These are phyloP conservation scores for Campoletis raptor DNA, from an alignment of 2,888 invertebrate species.

Conservation along the genomic window DNA sequence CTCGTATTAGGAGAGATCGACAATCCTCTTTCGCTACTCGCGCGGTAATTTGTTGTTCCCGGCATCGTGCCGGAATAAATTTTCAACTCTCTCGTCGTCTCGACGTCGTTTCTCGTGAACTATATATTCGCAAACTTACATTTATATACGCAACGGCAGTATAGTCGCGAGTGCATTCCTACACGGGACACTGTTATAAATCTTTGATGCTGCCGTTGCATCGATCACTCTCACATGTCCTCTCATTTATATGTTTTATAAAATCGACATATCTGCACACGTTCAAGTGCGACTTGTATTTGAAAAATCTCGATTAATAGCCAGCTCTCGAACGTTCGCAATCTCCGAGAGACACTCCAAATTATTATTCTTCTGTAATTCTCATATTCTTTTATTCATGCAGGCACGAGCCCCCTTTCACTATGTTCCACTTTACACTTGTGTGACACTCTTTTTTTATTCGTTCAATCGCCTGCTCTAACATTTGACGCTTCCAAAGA, in stretches of 20 bases:
- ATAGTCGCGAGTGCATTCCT: constrained; percentile 67
- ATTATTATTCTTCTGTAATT: constrained; percentile 63
- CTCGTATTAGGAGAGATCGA: constrained; percentile 83
- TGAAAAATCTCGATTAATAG: constrained; percentile 42
- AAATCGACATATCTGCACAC: constrained; percentile 52
- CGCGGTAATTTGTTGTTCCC: constrained; percentile 83
- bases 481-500: constrained; percentile 18
- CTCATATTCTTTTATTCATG: constrained; percentile 66
- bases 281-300: constrained; percentile 24
- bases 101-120: constrained; percentile 55
- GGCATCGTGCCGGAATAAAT: constrained; percentile 82
- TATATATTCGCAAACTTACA: constrained; percentile 35
- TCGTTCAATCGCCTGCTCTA: constrained; percentile 7
- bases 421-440: constrained; percentile 66
- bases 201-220: constrained; percentile 16
- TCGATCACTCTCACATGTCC: constrained; percentile 17
- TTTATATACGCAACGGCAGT: constrained; percentile 42
- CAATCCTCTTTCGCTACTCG: constrained; percentile 67
- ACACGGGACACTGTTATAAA: constrained; percentile 52
- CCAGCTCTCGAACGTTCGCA: constrained; percentile 4
- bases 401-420: constrained; percentile 67
- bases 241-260: constrained; percentile 56
- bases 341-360: constrained; percentile 36
- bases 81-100: constrained; percentile 76
- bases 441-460: constrained; percentile 49